A percentile compares a stretch with the other conserved stretches of the same genome.
phyloP scores from a whole-genome alignment of 2,797 vertebrate genomes.

The Periparus ater region DNA sequence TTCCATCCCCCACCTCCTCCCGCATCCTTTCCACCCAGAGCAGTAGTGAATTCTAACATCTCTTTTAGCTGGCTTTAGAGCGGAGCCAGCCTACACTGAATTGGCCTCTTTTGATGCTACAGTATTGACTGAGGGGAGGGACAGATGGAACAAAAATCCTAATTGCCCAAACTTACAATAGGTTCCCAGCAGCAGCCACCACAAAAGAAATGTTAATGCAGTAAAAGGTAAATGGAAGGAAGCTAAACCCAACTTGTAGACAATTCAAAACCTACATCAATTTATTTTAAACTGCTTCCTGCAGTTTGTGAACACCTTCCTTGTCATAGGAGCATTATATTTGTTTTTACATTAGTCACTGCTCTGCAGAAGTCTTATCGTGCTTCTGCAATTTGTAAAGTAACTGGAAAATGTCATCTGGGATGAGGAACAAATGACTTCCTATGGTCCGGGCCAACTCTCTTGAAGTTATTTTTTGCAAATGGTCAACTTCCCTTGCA shows the following conservation, averaged over 20 bases:
- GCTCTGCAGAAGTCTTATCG: conserved; percentile 32
- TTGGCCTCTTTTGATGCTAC: conserved; percentile 78
- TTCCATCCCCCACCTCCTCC: background rate
- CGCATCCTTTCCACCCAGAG: conserved; percentile 56
- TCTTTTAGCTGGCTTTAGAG: conserved; percentile 74
- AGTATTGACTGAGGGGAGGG: conserved; percentile 75
- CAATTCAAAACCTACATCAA: conserved; percentile 64
- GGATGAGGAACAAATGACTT: conserved; percentile 16
- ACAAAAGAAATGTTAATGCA: conserved; percentile 81
- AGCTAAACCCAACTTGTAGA: conserved; percentile 72
- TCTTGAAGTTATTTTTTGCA: conserved; percentile 44
- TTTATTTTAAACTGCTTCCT: conserved; percentile 69
- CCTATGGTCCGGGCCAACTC: background rate
- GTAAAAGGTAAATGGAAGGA: conserved; percentile 77
- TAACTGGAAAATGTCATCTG: conserved; percentile 41
- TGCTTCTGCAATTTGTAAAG: conserved; percentile 43
- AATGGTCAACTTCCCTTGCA: conserved; percentile 21
- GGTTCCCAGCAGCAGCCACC: conserved; percentile 75
- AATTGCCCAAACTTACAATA: conserved; percentile 81
- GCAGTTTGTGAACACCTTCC: conserved; percentile 59
- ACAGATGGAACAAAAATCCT: conserved; percentile 76
- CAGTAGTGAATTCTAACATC: conserved; percentile 67
- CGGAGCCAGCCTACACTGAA: conserved; percentile 64
- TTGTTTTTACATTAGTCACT: conserved; percentile 57
- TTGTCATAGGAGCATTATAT: conserved; percentile 60